Percentiles rank a stretch among this genome's conserved stretches.
Conservation (phyloP, 2,797 vertebrate genomes). For the Allobates femoralis region DNA sequence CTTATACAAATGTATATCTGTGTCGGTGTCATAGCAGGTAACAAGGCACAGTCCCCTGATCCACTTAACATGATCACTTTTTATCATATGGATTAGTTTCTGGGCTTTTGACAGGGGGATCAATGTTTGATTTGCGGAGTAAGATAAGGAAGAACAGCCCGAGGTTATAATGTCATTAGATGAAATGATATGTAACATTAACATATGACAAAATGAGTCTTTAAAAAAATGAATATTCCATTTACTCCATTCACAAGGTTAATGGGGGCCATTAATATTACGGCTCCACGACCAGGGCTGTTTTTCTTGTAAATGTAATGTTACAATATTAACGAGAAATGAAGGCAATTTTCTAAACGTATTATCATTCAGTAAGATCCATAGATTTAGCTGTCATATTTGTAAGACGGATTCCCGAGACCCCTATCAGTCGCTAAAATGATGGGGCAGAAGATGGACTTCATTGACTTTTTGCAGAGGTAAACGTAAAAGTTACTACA, state of each 20-base stretch:
- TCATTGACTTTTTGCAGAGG: too few species aligned
- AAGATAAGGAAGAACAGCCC: background rate
- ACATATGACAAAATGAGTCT: background rate
- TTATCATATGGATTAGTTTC: constrained; percentile 32
- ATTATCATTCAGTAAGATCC: background rate
- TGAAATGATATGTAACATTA: constrained; percentile 21
- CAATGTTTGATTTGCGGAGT: constrained; percentile 4
- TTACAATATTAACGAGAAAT: background rate
- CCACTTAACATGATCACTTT: constrained; percentile 25
- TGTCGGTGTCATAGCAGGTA: constrained; percentile 85
- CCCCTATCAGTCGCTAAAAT: background rate
- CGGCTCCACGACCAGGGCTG: background rate
- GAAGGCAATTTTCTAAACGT: background rate
- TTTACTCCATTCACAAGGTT: background rate
- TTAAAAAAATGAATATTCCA: background rate
- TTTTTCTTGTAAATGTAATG: background rate
- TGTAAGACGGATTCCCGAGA: background rate
- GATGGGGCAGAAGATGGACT: too few species aligned
- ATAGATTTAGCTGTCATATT: background rate
- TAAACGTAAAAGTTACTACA: too few species aligned
- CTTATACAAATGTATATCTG: constrained; percentile 83
- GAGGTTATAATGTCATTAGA: background rate
- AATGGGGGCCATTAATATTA: background rate
- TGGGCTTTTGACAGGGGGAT: background rate
- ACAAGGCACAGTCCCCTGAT: constrained; percentile 22